Conservation (phyloP, 2,888 invertebrate genomes). For the Mylabris sibirica region DNA sequence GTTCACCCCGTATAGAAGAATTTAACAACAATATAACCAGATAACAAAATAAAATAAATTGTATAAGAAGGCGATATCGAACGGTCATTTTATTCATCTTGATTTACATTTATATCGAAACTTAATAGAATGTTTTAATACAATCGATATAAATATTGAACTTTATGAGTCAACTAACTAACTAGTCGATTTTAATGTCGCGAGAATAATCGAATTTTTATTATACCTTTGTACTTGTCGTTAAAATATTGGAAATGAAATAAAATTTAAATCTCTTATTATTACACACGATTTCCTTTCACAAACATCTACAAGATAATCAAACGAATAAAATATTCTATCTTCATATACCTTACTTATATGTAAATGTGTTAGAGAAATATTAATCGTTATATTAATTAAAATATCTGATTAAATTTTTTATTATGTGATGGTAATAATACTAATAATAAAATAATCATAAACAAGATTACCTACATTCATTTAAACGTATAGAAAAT, state of each 20-base stretch:
- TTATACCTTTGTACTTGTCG: not conserved
- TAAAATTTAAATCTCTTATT: not conserved
- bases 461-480: constrained; percentile 4
- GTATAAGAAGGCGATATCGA: not conserved
- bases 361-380: not conserved
- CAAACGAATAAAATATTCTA: not conserved
- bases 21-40: not conserved
- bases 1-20: no score
- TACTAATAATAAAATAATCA: constrained; percentile 1
- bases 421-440: constrained; percentile 1
- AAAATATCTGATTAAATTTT: constrained; percentile 1
- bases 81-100: not conserved
- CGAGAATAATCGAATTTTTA: constrained; percentile 1
- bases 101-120: constrained; percentile 12
- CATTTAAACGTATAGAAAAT: not conserved
- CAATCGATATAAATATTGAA: constrained; percentile 7
- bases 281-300: not conserved
- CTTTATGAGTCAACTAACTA: not conserved
- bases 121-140: not conserved
- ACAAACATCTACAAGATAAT: not conserved
- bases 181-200: not conserved
- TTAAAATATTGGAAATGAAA: not conserved
- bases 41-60: not conserved
- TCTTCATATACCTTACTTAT: not conserved
- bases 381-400: constrained; percentile 1